Evolutionary conservation across 2,113 vertebrate species (phyloP).

Genomic region (Lasiurus borealis): DNA sequence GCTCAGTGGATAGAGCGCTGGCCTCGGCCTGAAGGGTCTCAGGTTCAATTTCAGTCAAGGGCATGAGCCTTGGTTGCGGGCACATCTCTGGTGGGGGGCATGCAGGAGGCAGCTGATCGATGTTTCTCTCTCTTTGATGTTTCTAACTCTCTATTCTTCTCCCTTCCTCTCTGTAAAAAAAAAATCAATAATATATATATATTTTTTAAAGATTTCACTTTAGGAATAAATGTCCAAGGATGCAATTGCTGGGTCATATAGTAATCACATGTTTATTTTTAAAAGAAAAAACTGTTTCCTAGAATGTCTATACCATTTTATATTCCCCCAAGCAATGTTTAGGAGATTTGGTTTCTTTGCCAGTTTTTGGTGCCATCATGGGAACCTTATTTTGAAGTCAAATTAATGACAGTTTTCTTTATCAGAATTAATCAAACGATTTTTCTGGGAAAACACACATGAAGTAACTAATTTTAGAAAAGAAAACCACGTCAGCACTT

Average conservation of each 20-base stretch:
- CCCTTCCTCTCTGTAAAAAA: too few relatives aligned
- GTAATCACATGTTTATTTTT: slow-evolving; percentile 27
- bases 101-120: too few relatives aligned
- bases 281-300: slow-evolving; percentile 15
- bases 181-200: too few relatives aligned
- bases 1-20: too few relatives aligned
- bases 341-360: neutral
- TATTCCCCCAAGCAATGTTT: neutral
- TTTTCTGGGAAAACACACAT: neutral
- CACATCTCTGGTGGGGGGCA: too few relatives aligned
- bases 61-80: too few relatives aligned
- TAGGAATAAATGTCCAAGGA: neutral
- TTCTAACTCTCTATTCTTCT: too few relatives aligned
- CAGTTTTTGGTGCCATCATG: neutral
- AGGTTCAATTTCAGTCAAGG: too few relatives aligned
- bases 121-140: too few relatives aligned
- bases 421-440: slow-evolving; percentile 13
- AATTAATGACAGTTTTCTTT: neutral
- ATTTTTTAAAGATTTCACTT: slow-evolving; percentile 8
- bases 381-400: slow-evolving; percentile 20
- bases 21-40: too few relatives aligned
- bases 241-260: neutral
- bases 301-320: neutral
- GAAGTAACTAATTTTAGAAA: neutral
- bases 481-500: neutral